Percentiles rank a stretch among this genome's conserved stretches.
Evolutionary conservation across 2,888 invertebrate genomes (phyloP).

Genomic region (Eilema sororculum): DNA sequence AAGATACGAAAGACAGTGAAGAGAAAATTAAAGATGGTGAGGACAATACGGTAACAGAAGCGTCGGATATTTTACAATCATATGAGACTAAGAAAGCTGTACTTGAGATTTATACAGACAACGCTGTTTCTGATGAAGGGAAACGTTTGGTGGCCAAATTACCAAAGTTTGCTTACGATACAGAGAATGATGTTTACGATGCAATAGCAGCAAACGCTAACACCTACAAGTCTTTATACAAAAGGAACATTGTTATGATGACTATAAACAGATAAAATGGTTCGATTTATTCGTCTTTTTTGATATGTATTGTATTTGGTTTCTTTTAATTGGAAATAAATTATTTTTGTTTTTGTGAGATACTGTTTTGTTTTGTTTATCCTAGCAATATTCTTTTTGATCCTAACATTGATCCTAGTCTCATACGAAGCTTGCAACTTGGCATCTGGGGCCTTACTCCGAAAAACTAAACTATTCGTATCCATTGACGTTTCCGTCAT

Average conservation of each 20-base stretch:
- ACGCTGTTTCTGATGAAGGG: slow-evolving; percentile 52
- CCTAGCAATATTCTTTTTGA: too few species aligned
- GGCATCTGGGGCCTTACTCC: too few species aligned
- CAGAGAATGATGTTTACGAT: slow-evolving; percentile 60
- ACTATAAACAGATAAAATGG: slow-evolving; percentile 45
- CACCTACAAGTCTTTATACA: slow-evolving; percentile 40
- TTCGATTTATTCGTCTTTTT: slow-evolving; percentile 1
- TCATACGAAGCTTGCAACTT: too few species aligned
- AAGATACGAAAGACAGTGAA: not conserved
- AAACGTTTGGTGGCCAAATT: slow-evolving; percentile 69
- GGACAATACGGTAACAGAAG: slow-evolving; percentile 20
- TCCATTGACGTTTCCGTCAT: too few species aligned
- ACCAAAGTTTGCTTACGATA: slow-evolving; percentile 70
- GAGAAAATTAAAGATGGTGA: slow-evolving; percentile 23
- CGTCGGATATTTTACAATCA: slow-evolving; percentile 70
- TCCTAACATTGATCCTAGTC: too few species aligned
- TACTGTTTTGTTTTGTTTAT: not conserved
- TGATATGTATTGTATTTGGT: slow-evolving; percentile 25
- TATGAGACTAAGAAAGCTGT: slow-evolving; percentile 78
- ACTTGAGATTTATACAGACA: slow-evolving; percentile 74
- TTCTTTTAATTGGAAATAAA: slow-evolving; percentile 17
- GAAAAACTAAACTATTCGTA: too few species aligned
- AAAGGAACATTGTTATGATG: slow-evolving; percentile 17
- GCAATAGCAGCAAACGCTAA: slow-evolving; percentile 48
- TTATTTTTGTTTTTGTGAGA: slow-evolving; percentile 1